phyloP scores from a whole-genome alignment of 2,888 invertebrate species.

The Drymonia ruficornis region DNA sequence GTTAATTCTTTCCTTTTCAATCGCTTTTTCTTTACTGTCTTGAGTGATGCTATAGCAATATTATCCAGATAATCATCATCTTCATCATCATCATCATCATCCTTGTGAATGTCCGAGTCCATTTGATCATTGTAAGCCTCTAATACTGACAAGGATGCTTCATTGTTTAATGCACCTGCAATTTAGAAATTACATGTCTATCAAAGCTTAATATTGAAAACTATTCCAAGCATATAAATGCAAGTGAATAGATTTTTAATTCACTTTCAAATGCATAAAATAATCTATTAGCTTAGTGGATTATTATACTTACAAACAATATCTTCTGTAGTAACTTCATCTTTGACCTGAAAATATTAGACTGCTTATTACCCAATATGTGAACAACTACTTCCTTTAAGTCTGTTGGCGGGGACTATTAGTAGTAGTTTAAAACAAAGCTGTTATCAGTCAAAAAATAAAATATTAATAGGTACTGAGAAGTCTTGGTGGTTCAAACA shows the following conservation, averaged over 20 bases:
- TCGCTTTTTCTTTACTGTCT: slow-evolving; percentile 57
- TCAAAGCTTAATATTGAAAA: no score
- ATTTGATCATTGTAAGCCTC: slow-evolving; percentile 37
- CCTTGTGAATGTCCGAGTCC: slow-evolving; percentile 19
- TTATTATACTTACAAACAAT: slow-evolving; percentile 63
- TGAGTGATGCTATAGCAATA: slow-evolving; percentile 65
- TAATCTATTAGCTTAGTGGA: no score
- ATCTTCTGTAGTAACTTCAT: slow-evolving; percentile 69
- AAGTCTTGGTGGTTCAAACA: no score
- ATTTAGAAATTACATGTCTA: slow-evolving; percentile 8
- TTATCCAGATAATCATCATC: slow-evolving; percentile 61
- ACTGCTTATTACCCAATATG: background rate
- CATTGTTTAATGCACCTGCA: slow-evolving; percentile 59
- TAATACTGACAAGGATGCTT: slow-evolving; percentile 50
- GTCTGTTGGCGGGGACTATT: no score
- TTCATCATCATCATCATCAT: slow-evolving; percentile 41
- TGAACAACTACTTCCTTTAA: slow-evolving; percentile 5
- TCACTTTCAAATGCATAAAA: no score
- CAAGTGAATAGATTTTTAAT: no score
- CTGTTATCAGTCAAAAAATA: no score
- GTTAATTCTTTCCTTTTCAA: slow-evolving; percentile 51
- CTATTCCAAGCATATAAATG: no score
- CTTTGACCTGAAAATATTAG: slow-evolving; percentile 63
- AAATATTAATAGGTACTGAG: no score
- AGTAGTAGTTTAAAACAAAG: no score